Evolutionary conservation across 2,797 vertebrate species (phyloP), one percentile per base, ranked within the genome.

Genomic region (Sphenopsis melanotis): DNA sequence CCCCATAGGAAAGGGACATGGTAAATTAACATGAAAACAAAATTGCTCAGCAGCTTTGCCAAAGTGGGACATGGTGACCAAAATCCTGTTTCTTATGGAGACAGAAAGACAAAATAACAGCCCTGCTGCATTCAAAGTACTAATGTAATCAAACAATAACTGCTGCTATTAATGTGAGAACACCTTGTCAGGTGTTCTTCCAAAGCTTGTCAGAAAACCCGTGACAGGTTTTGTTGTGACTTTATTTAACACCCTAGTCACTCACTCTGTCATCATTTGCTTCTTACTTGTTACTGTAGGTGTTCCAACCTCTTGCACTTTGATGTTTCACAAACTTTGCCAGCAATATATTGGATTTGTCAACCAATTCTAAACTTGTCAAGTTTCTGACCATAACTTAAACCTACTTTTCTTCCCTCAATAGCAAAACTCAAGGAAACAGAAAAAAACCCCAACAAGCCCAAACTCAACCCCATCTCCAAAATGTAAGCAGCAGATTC

Each of bases 151-250:
- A 93, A 93, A 91, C 68, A 88, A 66, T 86, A 87, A 88, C 60
- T 81, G 87, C 89, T 86, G 63, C 77, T 94, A 56, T 82, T 86
- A 87, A 69, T 37, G 74, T 52, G 83, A 60, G 61, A 66, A 84
- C 61, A 75, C 82, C 47, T 86, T 94, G 92, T 88, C 93, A 93
- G 94, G 83, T 96, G 93, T 41, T 96, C 89, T 88, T 95, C 94
- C 92, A 93, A 80, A 88, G 39, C 91, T 74, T 79, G 36, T 91
- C 87, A 88, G 85, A 86, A 93, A 95, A 88, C 69, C 70, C 29
- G n/a, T 78, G 70, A 91, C 61, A 94, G 89, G 80, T 86, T 95
- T 88, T 91, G 89, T 69, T 86, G 80, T 90, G 89, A 93, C 74
- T 96, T 93, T 91, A 83, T 88, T 94, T 96, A 84, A 84, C 80